Evolutionary conservation across 2,113 vertebrate genomes (phyloP), one percentile per base, ranked within the genome.

Genomic region (Capreolus pygargus): DNA sequence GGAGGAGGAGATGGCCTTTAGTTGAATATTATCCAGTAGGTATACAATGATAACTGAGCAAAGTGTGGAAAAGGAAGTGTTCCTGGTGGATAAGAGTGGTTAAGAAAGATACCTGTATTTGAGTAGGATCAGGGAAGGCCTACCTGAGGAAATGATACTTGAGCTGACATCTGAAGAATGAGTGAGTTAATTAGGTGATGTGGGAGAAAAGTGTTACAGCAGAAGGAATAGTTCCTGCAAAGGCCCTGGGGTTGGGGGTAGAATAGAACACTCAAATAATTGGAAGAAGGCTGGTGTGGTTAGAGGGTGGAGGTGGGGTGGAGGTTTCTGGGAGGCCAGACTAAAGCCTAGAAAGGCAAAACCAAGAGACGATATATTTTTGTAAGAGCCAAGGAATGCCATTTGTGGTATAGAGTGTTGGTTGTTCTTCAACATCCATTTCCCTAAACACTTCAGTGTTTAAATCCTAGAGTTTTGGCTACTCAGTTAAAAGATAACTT

Each of bases 91-190:
- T 78, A 86, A 76, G 54, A 47, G 14, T 55, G 57, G 15, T 58
- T 93, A 47, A 87, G 85, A 67, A 85, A 91, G 85, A 67, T 27
- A n/a, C 6, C 36, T 64, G 1, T n/a, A 17, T 86, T 90, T 67
- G 25, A 91, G 43, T 93, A 11, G 58, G 27, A 76, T 54, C 60
- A 64, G 21, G 39, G 60, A 96, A 97, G 60, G 39, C 55, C 78
- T 96, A 10, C 47, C 76, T 52, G 52, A 89, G 67, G 78, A 93
- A 89, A 82, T 86, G 91, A 78, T 58, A 85, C 81, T 54, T 84
- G 55, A 88, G 64, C 61, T 91, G 91, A 96, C 67, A 28, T 91
- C 64, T 91, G 54, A 94, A 91, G 54, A 57, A 83, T 86, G 45
- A 89, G 15, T 85, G 58, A 60, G 47, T 83, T 96, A 95, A 84